Percentiles rank a stretch among this genome's conserved stretches.
Conservation (phyloP, 2,888 invertebrate species). For the Baronia brevicornis region DNA sequence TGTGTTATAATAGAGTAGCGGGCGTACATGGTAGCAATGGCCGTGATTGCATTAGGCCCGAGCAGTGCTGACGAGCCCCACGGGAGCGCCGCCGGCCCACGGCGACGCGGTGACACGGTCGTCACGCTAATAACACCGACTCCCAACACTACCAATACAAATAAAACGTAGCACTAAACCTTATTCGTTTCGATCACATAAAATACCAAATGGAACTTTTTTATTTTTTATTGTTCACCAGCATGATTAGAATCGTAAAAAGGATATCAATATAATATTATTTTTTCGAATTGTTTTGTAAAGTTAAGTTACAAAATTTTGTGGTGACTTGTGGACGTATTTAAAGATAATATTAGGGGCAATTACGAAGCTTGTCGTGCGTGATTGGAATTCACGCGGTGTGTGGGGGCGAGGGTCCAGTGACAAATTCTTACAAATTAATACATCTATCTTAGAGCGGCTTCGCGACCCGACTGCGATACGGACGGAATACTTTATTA, state of each 20-base stretch:
- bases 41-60: conserved; percentile 81
- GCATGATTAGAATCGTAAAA: conserved; percentile 22
- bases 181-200: conserved; percentile 34
- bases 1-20: too few relatives aligned
- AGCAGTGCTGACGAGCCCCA: conserved; percentile 77
- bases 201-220: conserved; percentile 32
- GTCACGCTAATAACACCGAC: conserved; percentile 43
- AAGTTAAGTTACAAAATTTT: conserved; percentile 10
- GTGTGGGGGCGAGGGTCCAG: conserved; percentile 54
- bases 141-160: conserved; percentile 44
- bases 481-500: conserved; percentile 68
- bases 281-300: conserved; percentile 10
- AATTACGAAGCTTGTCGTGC: conserved; percentile 73
- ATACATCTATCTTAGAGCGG: conserved; percentile 65
- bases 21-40: too few relatives aligned
- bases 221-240: conserved; percentile 30
- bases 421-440: conserved; percentile 76
- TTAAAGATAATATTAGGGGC: conserved; percentile 74
- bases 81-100: conserved; percentile 57
- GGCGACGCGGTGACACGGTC: conserved; percentile 48
- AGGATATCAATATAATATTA: conserved; percentile 7
- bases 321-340: conserved; percentile 33
- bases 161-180: conserved; percentile 44
- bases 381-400: conserved; percentile 67
- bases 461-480: conserved; percentile 52